Base-by-base conservation (phyloP, 2,797 vertebrate species). In the Fratercula arctica region DNA sequence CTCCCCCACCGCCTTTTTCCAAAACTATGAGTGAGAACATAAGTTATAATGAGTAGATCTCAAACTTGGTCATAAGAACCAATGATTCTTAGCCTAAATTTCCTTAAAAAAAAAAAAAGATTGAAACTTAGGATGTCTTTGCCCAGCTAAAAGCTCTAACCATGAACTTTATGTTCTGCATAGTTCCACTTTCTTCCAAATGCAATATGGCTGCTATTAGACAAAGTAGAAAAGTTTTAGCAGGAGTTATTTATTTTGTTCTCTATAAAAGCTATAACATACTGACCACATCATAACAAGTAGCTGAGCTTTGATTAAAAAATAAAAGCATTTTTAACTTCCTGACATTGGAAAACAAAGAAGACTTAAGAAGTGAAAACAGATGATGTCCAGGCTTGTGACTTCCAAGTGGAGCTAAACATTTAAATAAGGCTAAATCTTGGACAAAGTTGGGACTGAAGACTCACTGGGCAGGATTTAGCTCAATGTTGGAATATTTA, bases 1-100 rank as follows among this genome's bases (percentile, higher is more conserved):
- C 3, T 37, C 1, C 2, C 2, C 5, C 2, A 3, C 11, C 9
- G 3, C 3, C 20, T 50, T 75, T 85, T 79, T 20, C 39, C 33
- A 56, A 41, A 85, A 35, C 18, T 43, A 3, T 66, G n/a, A 35
- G 5, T 37, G 54, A 81, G 11, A 10, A 16, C 2, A 3, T n/a
- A 48, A 66, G 59, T 20, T 29, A 53, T 51, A 72, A 83, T 21
- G 23, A 89, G 56, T 51, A 80, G 25, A 79, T 48, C 17, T 88
- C 78, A 14, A 78, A 57, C 16, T 39, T 78, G 2, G 1, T 41
- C 28, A 24, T 26, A 81, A 50, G 35, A 78, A 21, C 4, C 8
- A 59, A 31, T 33, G 10, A 2, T 35, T 43, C 20, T 59, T 35
- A 60, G 19, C 50, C 5, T n/a, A 26, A 61, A 51, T 53, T 69